Percentiles rank a stretch among this genome's conserved stretches.
Evolutionary conservation across 1,140 invertebrate genomes (phyloP).

Genomic region (Adoxophyes honmai): DNA sequence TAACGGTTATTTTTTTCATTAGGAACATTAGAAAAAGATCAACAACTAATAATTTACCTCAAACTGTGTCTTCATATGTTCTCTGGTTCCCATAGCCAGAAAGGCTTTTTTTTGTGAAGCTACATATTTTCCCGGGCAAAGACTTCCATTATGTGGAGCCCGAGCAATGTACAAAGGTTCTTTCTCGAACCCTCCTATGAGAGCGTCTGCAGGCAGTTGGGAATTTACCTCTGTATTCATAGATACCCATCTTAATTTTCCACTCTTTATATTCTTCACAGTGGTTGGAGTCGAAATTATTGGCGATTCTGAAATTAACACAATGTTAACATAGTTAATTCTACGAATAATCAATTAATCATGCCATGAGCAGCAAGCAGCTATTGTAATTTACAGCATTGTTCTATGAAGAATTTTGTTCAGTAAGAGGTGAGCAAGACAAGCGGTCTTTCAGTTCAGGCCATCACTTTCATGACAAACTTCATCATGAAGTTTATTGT

Average conservation of each 20-base stretch:
- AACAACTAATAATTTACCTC: constrained; percentile 79
- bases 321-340: too few species aligned
- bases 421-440: too few species aligned
- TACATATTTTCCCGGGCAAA: constrained; percentile 84
- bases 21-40: constrained; percentile 5
- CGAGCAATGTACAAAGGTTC: constrained; percentile 82
- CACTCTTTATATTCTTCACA: constrained; percentile 17
- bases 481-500: too few species aligned
- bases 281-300: constrained; percentile 1
- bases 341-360: too few species aligned
- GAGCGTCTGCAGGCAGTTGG: constrained; percentile 80
- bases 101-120: constrained; percentile 81
- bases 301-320: constrained; percentile 26
- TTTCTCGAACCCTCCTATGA: constrained; percentile 81
- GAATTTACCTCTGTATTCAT: constrained; percentile 13
- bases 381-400: too few species aligned
- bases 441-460: too few species aligned
- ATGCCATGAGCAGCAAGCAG: too few species aligned
- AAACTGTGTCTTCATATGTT: constrained; percentile 83
- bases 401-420: too few species aligned
- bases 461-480: too few species aligned
- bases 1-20: too few species aligned
- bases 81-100: constrained; percentile 83
- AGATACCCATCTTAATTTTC: constrained; percentile 26
- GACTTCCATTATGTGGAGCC: constrained; percentile 77